A percentile compares a stretch with the other conserved stretches of the same genome.
Evolutionary conservation across 2,797 vertebrate genomes (phyloP).

Genomic region (Trachurus trachurus): DNA sequence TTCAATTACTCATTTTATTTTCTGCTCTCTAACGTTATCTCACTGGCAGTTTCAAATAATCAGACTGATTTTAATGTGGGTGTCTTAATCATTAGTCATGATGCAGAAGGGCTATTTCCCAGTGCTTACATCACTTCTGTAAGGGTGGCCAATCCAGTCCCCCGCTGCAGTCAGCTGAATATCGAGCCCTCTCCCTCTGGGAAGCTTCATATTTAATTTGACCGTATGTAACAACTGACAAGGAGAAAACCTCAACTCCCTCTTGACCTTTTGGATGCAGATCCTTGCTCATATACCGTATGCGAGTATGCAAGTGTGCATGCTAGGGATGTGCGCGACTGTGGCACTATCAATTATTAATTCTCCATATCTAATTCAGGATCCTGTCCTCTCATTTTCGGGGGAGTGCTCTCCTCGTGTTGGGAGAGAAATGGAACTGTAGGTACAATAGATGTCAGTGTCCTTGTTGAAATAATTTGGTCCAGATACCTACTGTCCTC

Average conservation of each 20-base stretch:
- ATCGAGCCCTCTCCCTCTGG: conserved; percentile 30
- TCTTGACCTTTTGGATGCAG: conserved; percentile 56
- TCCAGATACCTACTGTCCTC: conserved; percentile 31
- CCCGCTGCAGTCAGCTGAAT: conserved; percentile 11
- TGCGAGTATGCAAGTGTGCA: conserved; percentile 9
- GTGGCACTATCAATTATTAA: conserved; percentile 73
- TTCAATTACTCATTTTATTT: conserved; percentile 17
- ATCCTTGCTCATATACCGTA: conserved; percentile 32
- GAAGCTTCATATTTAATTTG: conserved; percentile 68
- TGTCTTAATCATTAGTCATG: conserved; percentile 35
- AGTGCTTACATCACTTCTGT: conserved; percentile 35
- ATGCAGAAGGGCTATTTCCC: conserved; percentile 23
- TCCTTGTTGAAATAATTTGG: conserved; percentile 50
- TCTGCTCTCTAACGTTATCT: not conserved
- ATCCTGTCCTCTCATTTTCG: conserved; percentile 65
- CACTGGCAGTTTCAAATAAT: conserved; percentile 32
- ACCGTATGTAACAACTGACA: conserved; percentile 58
- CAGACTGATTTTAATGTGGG: conserved; percentile 21
- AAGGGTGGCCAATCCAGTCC: conserved; percentile 22
- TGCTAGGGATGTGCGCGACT: conserved; percentile 31
- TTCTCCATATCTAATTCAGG: conserved; percentile 75
- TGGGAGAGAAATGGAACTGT: conserved; percentile 54
- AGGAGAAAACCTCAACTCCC: conserved; percentile 42
- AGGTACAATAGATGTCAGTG: conserved; percentile 38
- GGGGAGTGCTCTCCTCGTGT: conserved; percentile 43